These are phyloP conservation scores for Julus scanicus DNA, from an alignment of 2,888 invertebrate genomes.

Conservation along the genomic window DNA sequence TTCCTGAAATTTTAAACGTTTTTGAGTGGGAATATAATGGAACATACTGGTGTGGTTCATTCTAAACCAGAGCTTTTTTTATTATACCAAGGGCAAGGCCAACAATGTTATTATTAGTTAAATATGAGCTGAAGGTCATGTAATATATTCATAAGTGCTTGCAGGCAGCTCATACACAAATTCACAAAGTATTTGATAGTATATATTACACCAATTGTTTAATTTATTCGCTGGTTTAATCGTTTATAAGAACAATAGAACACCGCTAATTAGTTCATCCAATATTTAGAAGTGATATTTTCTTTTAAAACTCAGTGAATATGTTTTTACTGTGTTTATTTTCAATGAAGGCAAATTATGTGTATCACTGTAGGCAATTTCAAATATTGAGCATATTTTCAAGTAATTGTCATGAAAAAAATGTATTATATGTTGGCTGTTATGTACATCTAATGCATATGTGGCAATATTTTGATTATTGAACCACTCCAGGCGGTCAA, in stretches of 20 bases:
- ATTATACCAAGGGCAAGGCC: background rate
- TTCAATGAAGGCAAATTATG: too few species aligned
- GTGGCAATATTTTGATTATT: background rate
- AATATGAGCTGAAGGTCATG: background rate
- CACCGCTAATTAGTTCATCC: too few species aligned
- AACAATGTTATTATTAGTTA: background rate
- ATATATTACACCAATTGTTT: background rate
- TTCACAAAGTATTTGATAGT: background rate
- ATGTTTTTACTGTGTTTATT: too few species aligned
- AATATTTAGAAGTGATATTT: too few species aligned
- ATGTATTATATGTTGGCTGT: too few species aligned
- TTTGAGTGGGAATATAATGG: background rate
- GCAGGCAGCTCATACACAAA: background rate
- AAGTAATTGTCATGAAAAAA: too few species aligned
- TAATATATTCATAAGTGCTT: background rate
- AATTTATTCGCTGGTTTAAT: too few species aligned
- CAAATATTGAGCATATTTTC: too few species aligned
- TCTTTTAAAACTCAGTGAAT: too few species aligned
- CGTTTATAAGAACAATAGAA: too few species aligned
- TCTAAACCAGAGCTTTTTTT: background rate
- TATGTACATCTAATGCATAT: too few species aligned
- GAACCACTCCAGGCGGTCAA: background rate
- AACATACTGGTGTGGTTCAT: background rate
- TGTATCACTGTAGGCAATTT: too few species aligned
- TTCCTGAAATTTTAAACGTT: background rate